Percentiles rank a stretch among this genome's conserved stretches.
Conservation (phyloP, 2,888 invertebrate species). For the Hemithea aestivaria region DNA sequence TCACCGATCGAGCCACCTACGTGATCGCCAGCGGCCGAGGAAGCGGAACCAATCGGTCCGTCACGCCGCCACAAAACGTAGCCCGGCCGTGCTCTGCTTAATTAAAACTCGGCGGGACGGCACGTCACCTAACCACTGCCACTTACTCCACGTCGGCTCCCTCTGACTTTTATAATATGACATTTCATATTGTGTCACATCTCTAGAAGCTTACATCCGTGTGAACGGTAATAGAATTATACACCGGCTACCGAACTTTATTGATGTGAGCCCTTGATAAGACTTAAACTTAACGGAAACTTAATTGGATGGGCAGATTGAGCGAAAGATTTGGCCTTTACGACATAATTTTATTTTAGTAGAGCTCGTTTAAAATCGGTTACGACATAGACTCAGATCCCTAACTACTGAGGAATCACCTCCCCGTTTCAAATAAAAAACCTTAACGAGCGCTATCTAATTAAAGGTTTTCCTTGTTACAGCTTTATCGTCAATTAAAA, state of each 20-base stretch:
- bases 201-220: slow-evolving; percentile 40
- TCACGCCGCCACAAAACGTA: slow-evolving; percentile 68
- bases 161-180: slow-evolving; percentile 52
- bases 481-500: slow-evolving; percentile 95
- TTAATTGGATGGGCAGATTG: slow-evolving; percentile 57
- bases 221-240: slow-evolving; percentile 59
- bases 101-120: slow-evolving; percentile 72
- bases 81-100: slow-evolving; percentile 63
- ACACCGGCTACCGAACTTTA: slow-evolving; percentile 57
- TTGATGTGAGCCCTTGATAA: slow-evolving; percentile 56
- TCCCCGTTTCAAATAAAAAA: slow-evolving; percentile 6
- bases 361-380: slow-evolving; percentile 18
- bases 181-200: slow-evolving; percentile 58
- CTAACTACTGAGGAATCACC: slow-evolving; percentile 6
- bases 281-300: slow-evolving; percentile 54
- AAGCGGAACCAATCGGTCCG: slow-evolving; percentile 69
- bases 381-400: slow-evolving; percentile 9
- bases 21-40: slow-evolving; percentile 52
- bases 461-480: slow-evolving; percentile 63
- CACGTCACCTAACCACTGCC: slow-evolving; percentile 48
- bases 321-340: slow-evolving; percentile 46
- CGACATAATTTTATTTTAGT: slow-evolving; percentile 34
- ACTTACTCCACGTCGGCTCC: slow-evolving; percentile 46
- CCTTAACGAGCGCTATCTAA: slow-evolving; percentile 12
- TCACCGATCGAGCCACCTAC: slow-evolving; percentile 61